Evolutionary conservation across 35 echinoderm and acorn worm genomes (phyloP), one percentile per base, ranked within the genome.

Genomic region (Holothuria glaberrima): DNA sequence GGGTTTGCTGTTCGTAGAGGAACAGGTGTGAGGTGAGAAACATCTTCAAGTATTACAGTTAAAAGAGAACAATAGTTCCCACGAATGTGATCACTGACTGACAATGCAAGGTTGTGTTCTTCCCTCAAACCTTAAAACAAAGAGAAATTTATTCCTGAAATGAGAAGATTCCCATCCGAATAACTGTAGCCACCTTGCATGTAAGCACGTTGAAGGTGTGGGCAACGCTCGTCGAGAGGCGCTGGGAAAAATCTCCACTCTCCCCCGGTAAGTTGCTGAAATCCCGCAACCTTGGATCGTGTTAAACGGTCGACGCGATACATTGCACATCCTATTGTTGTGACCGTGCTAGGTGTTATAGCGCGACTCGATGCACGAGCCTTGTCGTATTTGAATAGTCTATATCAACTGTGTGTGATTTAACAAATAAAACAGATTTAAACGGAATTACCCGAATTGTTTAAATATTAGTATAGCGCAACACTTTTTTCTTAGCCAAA

Each of bases 361-460:
- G 27, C 50, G 38, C 74, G 13, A n/a, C 74, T 26, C 41, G 27
- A 21, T 17, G 38, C 74, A 78, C 74, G 74, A 78, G 74, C 74
- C 74, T 26, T 24, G 44, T 48, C 38, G 25, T 78, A 28, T 78
- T 78, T 78, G 74, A 78, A 78, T 78, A 78, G 74, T 78, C 16
- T 78, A 48, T 24, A 33, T 74, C 9, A 21, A 3, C 38, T 69
- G 74, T 50, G 74, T 52, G 66, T 33, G 74, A 41, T 48, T 75
- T 78, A 56, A 78, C 74, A 48, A 78, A 78, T 78, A 78, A 78
- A 52, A 78, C 74, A 78, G 74, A 78, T 78, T 78, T 78, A 78
- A 45, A 78, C 19, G 36, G 36, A 78, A 52, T 78, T 78, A 78
- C 19, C 35, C 41, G 16, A 22, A n/a, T 78, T 78, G 74, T 28